Percentiles rank a stretch among this genome's conserved stretches.
These are phyloP conservation scores for Alcedo atthis DNA, from an alignment of 2,797 vertebrate species.

Conservation along the genomic window DNA sequence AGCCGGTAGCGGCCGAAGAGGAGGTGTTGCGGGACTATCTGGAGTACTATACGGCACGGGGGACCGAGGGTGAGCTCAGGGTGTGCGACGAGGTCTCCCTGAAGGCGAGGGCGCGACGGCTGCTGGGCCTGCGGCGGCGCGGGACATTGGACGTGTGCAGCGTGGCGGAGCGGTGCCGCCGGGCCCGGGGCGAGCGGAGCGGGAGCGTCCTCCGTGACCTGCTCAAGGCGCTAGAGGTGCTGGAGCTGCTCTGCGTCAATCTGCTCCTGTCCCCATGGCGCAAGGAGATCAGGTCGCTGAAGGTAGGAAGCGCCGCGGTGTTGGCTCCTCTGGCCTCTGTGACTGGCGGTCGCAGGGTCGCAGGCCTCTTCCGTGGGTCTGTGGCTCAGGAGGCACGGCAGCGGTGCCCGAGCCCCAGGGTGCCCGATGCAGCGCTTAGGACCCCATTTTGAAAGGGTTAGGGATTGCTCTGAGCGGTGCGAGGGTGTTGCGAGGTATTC, in stretches of 20 bases:
- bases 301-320: conserved; percentile 68
- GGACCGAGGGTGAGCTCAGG: conserved; percentile 12
- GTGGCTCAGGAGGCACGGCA: background rate
- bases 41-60: conserved; percentile 31
- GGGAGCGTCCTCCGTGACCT: background rate
- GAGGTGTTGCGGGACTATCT: conserved; percentile 66
- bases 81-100: conserved; percentile 65
- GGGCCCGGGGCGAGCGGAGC: background rate
- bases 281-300: conserved; percentile 85
- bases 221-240: conserved; percentile 77
- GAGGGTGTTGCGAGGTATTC: background rate
- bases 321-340: background rate
- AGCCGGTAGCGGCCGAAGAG: background rate
- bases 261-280: conserved; percentile 86
- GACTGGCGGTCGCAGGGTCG: background rate
- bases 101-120: conserved; percentile 41
- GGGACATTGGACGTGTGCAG: background rate
- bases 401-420: too few species aligned
- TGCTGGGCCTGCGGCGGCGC: conserved; percentile 25
- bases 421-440: background rate
- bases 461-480: rapidly evolving
- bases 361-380: too few species aligned
- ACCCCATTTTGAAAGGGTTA: rapidly evolving
- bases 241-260: conserved; percentile 85
- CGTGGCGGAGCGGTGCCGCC: conserved; percentile 10